Evolutionary conservation across 2,797 vertebrate species (phyloP).

Genomic region (Diglossa cyanea): DNA sequence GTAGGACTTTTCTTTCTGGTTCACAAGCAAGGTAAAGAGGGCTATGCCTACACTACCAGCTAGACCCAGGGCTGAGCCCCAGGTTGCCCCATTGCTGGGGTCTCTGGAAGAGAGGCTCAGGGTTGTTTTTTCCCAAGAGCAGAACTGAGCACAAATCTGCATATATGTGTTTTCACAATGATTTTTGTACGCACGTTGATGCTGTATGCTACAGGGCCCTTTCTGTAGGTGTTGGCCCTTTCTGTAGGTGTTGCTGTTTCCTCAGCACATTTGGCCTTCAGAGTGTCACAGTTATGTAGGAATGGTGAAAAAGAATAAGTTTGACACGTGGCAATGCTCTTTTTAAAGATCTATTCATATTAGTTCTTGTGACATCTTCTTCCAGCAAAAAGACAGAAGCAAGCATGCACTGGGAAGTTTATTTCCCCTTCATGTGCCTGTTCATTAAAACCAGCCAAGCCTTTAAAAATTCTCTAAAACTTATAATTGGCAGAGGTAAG

Average conservation of each 20-base stretch:
- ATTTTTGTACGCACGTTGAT: not conserved
- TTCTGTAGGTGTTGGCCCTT: not conserved
- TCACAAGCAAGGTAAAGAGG: not conserved
- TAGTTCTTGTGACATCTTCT: not conserved
- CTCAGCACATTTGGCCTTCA: not conserved
- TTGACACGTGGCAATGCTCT: not conserved
- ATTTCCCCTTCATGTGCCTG: not conserved
- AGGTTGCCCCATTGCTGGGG: not conserved
- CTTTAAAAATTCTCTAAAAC: conserved; percentile 10
- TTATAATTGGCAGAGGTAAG: not conserved
- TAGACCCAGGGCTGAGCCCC: not conserved
- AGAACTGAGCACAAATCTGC: not conserved
- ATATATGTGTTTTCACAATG: not conserved
- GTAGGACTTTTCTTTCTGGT: not conserved
- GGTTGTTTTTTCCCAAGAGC: not conserved
- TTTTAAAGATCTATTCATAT: not conserved
- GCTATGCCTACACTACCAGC: not conserved
- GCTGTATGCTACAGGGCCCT: not conserved
- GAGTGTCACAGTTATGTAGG: not conserved
- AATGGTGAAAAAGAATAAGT: not conserved
- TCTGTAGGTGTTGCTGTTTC: not conserved
- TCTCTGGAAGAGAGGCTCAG: not conserved
- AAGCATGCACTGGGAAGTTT: not conserved
- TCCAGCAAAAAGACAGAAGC: not conserved
- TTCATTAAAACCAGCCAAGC: conserved; percentile 23